Evolutionary conservation across 2,888 invertebrate genomes (phyloP), one percentile per base, ranked within the genome.

Genomic region (Orthonevra nobilis): DNA sequence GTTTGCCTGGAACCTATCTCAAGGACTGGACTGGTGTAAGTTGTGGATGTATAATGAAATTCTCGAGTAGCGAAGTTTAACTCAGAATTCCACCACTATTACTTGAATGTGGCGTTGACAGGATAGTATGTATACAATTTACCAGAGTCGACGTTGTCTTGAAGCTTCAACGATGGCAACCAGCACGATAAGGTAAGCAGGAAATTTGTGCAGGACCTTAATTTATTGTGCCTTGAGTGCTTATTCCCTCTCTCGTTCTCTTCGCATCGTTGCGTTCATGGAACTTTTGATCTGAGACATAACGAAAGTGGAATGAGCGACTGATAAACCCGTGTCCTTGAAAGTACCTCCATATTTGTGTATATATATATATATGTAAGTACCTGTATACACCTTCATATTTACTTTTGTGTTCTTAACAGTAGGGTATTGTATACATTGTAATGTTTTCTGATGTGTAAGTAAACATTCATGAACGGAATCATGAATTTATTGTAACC

Each of bases 121-220:
- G 48, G 48, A 28, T 30, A 42, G 23, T 58, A 26, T 50, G 34
- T 32, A 28, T 17, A 15, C 38, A 40, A 30, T 19, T 40, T 32
- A 10, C 17, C n/a, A 32, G 3, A 1, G 48, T 12, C 23, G 42
- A 23, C 7, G 42, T 23, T 1, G 23, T 23, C 23, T 20, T 12
- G 23, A 42, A n/a, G 23, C 3, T 23, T 14, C 42, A 7, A 19
- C 23, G 12, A 14, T 32, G 48, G 32, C 48, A 50, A 54, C 19
- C 20, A 10, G 42, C 36, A 28, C 30, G 61, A 38, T 63, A 63
- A 63, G 48, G 48, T 50, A 36, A 38, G 30, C 52, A 44, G 52
- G 52, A 74, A 60, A 70, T 69, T 54, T 56, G 46, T 61, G 20
- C 23, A 48, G 46, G 14, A 42, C 66, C 58, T 52, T 19, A 12